Evolutionary conservation across 2,113 vertebrate genomes (phyloP).

Genomic region (Vidua chalybeata): DNA sequence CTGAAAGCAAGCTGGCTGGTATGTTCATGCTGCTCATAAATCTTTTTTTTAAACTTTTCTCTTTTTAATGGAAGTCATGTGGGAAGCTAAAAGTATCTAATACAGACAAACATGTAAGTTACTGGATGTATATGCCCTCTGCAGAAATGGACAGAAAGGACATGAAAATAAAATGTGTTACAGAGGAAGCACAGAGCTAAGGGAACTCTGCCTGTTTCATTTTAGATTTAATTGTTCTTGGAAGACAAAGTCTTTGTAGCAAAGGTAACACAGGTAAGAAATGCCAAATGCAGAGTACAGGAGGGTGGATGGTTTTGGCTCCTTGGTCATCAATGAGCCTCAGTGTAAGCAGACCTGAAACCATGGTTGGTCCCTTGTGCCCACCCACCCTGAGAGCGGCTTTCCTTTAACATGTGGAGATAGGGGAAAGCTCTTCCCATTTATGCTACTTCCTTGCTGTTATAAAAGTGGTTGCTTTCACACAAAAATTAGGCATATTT

Average conservation of each 20-base stretch:
- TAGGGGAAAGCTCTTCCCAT: neutral
- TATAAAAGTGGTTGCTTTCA: neutral
- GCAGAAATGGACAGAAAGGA: neutral
- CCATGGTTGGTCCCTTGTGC: fast-evolving
- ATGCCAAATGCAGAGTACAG: fast-evolving
- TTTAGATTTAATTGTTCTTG: neutral
- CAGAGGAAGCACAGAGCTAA: neutral
- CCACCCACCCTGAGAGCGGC: neutral
- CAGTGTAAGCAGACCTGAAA: neutral
- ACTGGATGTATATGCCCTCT: neutral
- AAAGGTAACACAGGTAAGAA: neutral
- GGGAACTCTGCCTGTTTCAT: neutral
- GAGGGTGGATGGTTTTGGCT: neutral
- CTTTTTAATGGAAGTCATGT: neutral
- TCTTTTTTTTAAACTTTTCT: neutral
- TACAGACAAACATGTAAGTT: neutral
- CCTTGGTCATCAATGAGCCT: neutral
- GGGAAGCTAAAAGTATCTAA: neutral
- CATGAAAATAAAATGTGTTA: neutral
- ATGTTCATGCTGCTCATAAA: neutral
- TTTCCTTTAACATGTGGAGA: neutral
- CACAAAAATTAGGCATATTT: neutral
- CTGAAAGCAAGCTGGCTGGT: constrained; percentile 27
- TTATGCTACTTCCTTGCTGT: neutral
- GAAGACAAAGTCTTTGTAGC: neutral